Percentiles rank a stretch among this genome's conserved stretches.
Conservation (phyloP, 2,797 vertebrate genomes). For the Propithecus deckenii region DNA sequence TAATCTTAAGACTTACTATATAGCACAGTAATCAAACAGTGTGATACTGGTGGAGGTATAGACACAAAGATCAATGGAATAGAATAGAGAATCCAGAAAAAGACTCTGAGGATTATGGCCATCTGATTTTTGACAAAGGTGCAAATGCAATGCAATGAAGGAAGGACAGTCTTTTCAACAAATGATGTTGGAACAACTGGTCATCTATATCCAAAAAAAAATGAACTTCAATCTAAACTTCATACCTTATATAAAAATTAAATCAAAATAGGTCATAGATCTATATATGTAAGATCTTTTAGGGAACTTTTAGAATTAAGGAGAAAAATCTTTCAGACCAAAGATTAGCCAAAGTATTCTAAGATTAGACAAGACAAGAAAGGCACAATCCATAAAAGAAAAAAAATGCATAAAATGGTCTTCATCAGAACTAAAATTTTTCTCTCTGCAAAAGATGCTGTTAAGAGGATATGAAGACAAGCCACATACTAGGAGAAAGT, state of each 20-base stretch:
- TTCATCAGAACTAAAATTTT: background rate
- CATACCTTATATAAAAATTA: slow-evolving; percentile 9
- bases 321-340: background rate
- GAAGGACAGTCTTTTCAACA: background rate
- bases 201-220: background rate
- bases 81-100: background rate
- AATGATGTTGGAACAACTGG: background rate
- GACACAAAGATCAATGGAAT: background rate
- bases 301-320: background rate
- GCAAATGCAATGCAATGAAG: slow-evolving; percentile 20
- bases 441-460: slow-evolving; percentile 6
- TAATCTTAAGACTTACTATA: slow-evolving; percentile 1
- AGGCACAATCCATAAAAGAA: background rate
- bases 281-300: background rate
- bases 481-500: background rate
- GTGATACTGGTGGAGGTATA: background rate
- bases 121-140: slow-evolving; percentile 32
- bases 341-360: background rate
- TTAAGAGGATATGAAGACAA: slow-evolving; percentile 22
- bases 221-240: background rate
- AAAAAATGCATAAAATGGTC: background rate
- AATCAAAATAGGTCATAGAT: background rate
- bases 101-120: background rate
- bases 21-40: background rate
- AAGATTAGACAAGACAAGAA: slow-evolving; percentile 34